Evolutionary conservation across 2,797 vertebrate species (phyloP).

Genomic region (Xyrichtys novacula): DNA sequence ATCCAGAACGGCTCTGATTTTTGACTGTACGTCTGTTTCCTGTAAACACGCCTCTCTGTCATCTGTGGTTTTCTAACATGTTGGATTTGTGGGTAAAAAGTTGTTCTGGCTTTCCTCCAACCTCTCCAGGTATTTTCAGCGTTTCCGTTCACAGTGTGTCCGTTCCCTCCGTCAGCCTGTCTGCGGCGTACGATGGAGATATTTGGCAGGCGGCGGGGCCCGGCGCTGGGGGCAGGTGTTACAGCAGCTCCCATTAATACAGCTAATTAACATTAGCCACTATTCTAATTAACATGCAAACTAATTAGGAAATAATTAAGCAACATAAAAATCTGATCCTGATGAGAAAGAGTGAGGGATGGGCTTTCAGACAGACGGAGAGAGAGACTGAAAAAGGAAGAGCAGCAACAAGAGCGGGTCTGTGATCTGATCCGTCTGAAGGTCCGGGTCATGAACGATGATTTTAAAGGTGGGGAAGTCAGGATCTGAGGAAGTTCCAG

Average conservation of each 20-base stretch:
- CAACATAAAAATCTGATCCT: slow-evolving; percentile 84
- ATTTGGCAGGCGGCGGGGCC: slow-evolving; percentile 74
- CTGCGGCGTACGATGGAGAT: slow-evolving; percentile 41
- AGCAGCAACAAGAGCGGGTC: too few species aligned
- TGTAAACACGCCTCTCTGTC: too few species aligned
- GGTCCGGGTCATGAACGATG: too few species aligned
- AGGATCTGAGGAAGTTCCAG: too few species aligned
- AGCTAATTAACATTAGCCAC: slow-evolving; percentile 99
- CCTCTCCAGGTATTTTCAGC: not conserved
- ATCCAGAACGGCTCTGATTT: too few species aligned
- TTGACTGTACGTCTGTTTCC: too few species aligned
- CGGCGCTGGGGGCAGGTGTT: slow-evolving; percentile 96
- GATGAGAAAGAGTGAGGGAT: slow-evolving; percentile 39
- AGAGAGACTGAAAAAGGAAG: not conserved
- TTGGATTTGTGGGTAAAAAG: too few species aligned
- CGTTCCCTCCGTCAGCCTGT: not conserved
- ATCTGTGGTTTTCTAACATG: too few species aligned
- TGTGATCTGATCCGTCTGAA: too few species aligned
- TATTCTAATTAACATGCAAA: slow-evolving; percentile 99
- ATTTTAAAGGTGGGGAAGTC: too few species aligned
- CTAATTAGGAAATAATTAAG: slow-evolving; percentile 98
- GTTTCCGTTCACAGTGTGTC: not conserved
- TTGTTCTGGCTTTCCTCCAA: too few species aligned
- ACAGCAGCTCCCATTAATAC: slow-evolving; percentile 97
- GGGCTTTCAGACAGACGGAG: slow-evolving; percentile 7